Percentiles rank a stretch among this genome's conserved stretches.
Conservation (phyloP, 2,797 vertebrate species). For the Phoxinus dragarum region DNA sequence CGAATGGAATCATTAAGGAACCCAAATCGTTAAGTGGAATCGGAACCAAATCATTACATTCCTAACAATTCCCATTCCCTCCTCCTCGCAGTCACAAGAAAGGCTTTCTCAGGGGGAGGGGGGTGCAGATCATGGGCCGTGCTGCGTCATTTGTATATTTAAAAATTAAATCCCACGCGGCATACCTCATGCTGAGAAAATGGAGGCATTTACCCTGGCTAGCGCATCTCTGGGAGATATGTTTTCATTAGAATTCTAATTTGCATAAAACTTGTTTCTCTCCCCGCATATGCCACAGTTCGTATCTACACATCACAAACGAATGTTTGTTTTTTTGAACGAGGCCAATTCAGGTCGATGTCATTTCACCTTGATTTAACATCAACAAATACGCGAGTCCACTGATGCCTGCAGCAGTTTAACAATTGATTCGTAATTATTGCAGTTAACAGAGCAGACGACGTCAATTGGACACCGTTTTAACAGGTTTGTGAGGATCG, state of each 20-base stretch:
- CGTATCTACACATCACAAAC: slow-evolving; percentile 64
- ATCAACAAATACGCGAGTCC: slow-evolving; percentile 43
- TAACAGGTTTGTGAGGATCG: slow-evolving; percentile 11
- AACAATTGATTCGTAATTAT: slow-evolving; percentile 56
- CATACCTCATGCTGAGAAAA: slow-evolving; percentile 78
- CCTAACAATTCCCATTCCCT: slow-evolving; percentile 19
- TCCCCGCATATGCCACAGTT: slow-evolving; percentile 72
- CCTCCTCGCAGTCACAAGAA: slow-evolving; percentile 64
- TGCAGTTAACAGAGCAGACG: slow-evolving; percentile 53
- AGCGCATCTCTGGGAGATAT: slow-evolving; percentile 67
- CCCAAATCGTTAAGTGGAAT: slow-evolving; percentile 27
- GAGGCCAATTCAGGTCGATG: slow-evolving; percentile 52
- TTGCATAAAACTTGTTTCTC: slow-evolving; percentile 79
- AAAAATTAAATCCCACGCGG: slow-evolving; percentile 71
- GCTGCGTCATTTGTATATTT: slow-evolving; percentile 73
- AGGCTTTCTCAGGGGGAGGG: slow-evolving; percentile 55
- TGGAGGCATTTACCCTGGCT: slow-evolving; percentile 76
- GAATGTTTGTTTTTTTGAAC: slow-evolving; percentile 58
- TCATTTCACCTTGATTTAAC: slow-evolving; percentile 57
- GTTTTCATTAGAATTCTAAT: slow-evolving; percentile 79
- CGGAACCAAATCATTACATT: background rate
- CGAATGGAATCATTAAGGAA: slow-evolving; percentile 1
- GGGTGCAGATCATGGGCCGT: slow-evolving; percentile 56
- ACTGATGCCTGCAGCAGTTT: slow-evolving; percentile 42
- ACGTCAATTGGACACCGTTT: slow-evolving; percentile 33